Conservation (phyloP, 2,888 invertebrate genomes). For the Panopea generosa region DNA sequence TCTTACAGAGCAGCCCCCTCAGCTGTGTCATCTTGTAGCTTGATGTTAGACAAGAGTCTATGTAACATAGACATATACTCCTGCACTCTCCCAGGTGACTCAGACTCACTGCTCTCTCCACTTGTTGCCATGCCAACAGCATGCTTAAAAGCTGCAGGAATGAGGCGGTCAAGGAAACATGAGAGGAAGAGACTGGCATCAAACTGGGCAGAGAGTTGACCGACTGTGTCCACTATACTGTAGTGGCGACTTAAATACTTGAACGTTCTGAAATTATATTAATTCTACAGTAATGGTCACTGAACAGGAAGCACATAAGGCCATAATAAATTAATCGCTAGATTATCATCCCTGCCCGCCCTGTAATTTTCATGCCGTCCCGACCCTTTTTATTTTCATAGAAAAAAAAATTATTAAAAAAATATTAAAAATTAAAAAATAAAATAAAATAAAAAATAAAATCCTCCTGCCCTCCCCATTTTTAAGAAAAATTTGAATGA, state of each 20-base stretch:
- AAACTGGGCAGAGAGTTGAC: slow-evolving; percentile 67
- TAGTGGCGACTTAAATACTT: slow-evolving; percentile 74
- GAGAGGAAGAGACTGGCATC: slow-evolving; percentile 69
- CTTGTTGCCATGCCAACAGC: slow-evolving; percentile 62
- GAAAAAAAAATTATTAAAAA: too few species aligned
- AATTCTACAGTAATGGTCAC: neutral
- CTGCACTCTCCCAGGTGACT: slow-evolving; percentile 60
- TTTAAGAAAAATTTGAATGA: too few species aligned
- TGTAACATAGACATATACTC: slow-evolving; percentile 70
- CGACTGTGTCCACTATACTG: slow-evolving; percentile 69
- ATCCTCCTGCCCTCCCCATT: too few species aligned
- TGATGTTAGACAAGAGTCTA: slow-evolving; percentile 70
- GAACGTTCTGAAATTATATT: slow-evolving; percentile 69
- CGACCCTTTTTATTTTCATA: too few species aligned
- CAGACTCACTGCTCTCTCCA: slow-evolving; percentile 76
- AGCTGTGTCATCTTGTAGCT: slow-evolving; percentile 65
- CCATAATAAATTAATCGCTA: too few species aligned
- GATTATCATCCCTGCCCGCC: too few species aligned
- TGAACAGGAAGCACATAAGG: too few species aligned
- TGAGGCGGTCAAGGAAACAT: slow-evolving; percentile 71
- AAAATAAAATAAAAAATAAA: too few species aligned
- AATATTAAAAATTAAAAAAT: too few species aligned
- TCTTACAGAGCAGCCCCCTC: slow-evolving; percentile 69
- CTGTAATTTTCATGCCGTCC: too few species aligned
- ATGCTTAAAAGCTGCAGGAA: slow-evolving; percentile 76